Base-by-base conservation (phyloP, 2,888 invertebrate genomes). In the Linnaemya tessellans region DNA sequence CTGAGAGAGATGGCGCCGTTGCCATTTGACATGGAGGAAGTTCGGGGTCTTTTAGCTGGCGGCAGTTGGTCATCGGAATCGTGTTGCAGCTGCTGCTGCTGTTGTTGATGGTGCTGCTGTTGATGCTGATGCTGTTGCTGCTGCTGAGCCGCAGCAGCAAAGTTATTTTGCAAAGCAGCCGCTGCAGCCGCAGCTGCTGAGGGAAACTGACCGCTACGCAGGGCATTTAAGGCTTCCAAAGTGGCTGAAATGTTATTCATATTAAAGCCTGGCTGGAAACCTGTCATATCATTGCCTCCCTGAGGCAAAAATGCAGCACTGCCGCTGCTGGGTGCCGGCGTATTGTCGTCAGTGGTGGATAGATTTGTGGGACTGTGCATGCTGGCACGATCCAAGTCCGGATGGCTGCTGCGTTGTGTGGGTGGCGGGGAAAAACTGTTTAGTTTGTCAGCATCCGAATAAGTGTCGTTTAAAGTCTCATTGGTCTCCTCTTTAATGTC, bases 231-330 rank as follows among this genome's bases (percentile, higher is more conserved):
- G 2, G 92, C 92, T 87, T 92, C 92, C 82, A 92, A 86, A 18
- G 92, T 92, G 73, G 92, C 92, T 67, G 92, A 92, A 84, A 92
- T 91, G 87, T 92, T 92, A 84, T 90, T 92, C 90, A 92, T 92
- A 84, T 91, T 92, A 84, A 92, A 92, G 80, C 91, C 90, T 58
- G 91, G 89, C 83, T 90, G 90, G 67, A 91, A 92, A 56, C 89
- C 89, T 35, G 89, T 88, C 89, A 92, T 88, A 56, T 92, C 92
- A 67, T 25, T 82, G 38, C 88, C 87, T 20, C 84, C 87, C 70
- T 88, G 87, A 35, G 88, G 84, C 87, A 90, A 77, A 58, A 88
- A 91, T 3, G 54, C 70, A 56, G 87, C 67, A 74, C 60, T 60
- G 15, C 71, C 80, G 38, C 81, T 80, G n/a, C 65, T 87, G 38